A percentile compares a stretch with the other conserved stretches of the same genome.
Evolutionary conservation across 23 tunicate genomes (phyloP).

Genomic region (Diplosoma virens): DNA sequence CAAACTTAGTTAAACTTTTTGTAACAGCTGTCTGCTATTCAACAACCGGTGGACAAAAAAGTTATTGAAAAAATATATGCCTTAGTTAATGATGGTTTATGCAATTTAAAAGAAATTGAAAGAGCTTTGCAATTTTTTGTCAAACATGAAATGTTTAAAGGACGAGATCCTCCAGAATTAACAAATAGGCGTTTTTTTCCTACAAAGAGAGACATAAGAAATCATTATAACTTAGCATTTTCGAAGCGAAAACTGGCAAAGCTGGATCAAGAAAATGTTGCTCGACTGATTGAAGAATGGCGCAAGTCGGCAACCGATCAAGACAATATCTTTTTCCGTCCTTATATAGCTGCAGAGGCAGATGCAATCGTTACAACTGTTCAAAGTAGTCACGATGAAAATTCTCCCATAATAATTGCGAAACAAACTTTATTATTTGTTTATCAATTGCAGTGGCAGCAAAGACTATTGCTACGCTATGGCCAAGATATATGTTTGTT

Average conservation of each 20-base stretch:
- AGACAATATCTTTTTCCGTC: conserved; percentile 26
- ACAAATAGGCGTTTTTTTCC: conserved; percentile 17
- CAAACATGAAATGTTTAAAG: conserved; percentile 1
- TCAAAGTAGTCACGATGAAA: neutral
- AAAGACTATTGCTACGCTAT: conserved; percentile 13
- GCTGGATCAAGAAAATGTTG: conserved; percentile 20
- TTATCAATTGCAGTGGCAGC: conserved; percentile 39
- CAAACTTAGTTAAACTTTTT: neutral
- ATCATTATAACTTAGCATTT: conserved; percentile 5
- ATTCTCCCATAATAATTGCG: neutral
- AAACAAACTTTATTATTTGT: conserved; percentile 16
- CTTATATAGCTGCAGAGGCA: conserved; percentile 5
- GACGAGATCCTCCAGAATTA: neutral
- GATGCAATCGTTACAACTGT: neutral
- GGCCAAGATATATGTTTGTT: conserved; percentile 35
- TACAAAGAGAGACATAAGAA: conserved; percentile 14
- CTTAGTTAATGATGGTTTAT: conserved; percentile 10
- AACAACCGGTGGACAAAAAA: neutral
- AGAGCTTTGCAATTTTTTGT: neutral
- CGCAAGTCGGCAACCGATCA: neutral
- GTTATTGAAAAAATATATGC: conserved; percentile 22
- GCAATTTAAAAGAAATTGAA: conserved; percentile 5
- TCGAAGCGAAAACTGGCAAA: conserved; percentile 6
- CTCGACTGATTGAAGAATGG: conserved; percentile 17
- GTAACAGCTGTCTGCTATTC: conserved; percentile 1